A percentile compares a stretch with the other conserved stretches of the same genome.
Conservation (phyloP, 2,797 vertebrate genomes). For the Halcyon leucocephala region DNA sequence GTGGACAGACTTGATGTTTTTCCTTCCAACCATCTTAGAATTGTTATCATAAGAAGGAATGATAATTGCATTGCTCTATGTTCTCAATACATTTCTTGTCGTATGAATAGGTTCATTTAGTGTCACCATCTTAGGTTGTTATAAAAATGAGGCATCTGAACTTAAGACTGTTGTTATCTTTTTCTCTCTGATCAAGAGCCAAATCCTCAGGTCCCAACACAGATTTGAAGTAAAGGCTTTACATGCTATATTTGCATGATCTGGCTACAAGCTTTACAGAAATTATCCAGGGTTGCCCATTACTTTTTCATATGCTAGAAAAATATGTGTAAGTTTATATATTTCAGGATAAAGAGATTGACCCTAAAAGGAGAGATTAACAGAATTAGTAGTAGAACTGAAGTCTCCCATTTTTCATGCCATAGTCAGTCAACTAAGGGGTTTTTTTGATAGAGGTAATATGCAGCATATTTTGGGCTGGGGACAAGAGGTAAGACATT, state of each 20-base stretch:
- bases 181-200: background rate
- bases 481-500: background rate
- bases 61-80: background rate
- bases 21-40: background rate
- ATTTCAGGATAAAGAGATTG: background rate
- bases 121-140: background rate
- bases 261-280: background rate
- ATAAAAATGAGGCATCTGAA: background rate
- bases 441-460: background rate
- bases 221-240: background rate
- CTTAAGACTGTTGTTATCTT: background rate
- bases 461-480: background rate
- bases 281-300: background rate
- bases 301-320: background rate
- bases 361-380: background rate
- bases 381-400: background rate
- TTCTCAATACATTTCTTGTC: background rate
- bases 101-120: background rate
- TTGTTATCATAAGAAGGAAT: constrained; percentile 7
- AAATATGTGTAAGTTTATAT: background rate
- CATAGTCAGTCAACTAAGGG: accelerated
- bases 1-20: background rate
- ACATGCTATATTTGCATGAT: background rate
- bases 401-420: background rate
- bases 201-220: background rate